Base-by-base conservation (phyloP, 2,888 invertebrate species). In the Rhagium mordax region DNA sequence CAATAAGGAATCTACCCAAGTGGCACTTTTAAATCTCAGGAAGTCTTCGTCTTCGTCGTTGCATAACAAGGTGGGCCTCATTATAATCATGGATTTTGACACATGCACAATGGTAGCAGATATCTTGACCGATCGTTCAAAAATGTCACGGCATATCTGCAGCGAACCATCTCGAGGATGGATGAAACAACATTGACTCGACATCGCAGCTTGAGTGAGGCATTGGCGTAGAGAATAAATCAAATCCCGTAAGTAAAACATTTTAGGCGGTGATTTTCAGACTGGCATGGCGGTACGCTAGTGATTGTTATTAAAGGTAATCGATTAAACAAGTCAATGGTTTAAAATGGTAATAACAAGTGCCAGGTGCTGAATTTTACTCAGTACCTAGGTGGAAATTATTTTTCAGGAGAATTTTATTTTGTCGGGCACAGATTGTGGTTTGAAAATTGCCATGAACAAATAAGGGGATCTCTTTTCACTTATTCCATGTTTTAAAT, bases 101-200 rank as follows among this genome's bases (percentile, higher is more conserved):
- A 60, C 29, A 59, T 61, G 55, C 65, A 53, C 62, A 55, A 71
- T 65, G 33, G 64, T 65, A 65, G 64, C 64, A 51, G 51, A 49
- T 65, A 71, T 69, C 70, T 72, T 74, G 74, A 74, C 70, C 70
- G 74, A 72, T 74, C 74, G 60, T 59, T 57, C 57, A 48, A 41
- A 69, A 74, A 60, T 70, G 66, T 66, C 69, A 64, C 47, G 61
- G 69, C 48, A 65, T 68, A 71, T 61, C 66, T 61, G 67, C 41
- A n/a, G 18, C 29, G 47, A 57, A 61, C 48, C 51, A 65, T 65
- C 64, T 65, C 51, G 64, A 64, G 29, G 29, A 51, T 29, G 64
- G 51, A 8, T 29, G 64, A 51, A 24, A 65, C 27, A 29, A 65
- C 24, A 29, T 65, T 20, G 64, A 16, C 64, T 65, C 48, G 62